A percentile compares a stretch with the other conserved stretches of the same genome.
These are phyloP conservation scores for Stigmatopora argus DNA, from an alignment of 2,113 vertebrate species.

Conservation along the genomic window DNA sequence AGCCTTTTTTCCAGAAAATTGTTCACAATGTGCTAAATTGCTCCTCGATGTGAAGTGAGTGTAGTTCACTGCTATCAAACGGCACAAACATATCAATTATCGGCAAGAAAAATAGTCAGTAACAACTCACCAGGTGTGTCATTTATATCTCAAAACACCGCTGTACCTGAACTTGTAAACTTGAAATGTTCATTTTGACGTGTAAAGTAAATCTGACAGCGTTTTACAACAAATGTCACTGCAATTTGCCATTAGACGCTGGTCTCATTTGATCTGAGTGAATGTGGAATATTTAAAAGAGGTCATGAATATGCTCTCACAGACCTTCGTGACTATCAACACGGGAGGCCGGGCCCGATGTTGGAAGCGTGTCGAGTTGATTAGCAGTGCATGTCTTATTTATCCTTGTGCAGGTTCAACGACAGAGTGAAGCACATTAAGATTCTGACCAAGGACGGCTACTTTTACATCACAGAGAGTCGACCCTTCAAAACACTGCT, in stretches of 20 bases:
- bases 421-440: conserved; percentile 97
- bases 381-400: conserved; percentile 71
- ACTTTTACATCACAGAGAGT: conserved; percentile 91
- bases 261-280: not conserved
- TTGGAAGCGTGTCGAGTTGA: conserved; percentile 44
- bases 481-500: conserved; percentile 90
- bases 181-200: not conserved
- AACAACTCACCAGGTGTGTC: too few species aligned
- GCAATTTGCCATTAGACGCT: not conserved
- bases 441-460: conserved; percentile 91
- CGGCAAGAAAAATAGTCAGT: too few species aligned
- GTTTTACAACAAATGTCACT: not conserved
- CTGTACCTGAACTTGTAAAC: not conserved
- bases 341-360: conserved; percentile 25
- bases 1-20: too few species aligned
- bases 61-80: too few species aligned
- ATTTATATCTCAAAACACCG: not conserved
- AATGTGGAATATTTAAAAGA: not conserved
- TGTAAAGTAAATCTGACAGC: not conserved
- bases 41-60: too few species aligned
- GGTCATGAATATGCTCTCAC: conserved; percentile 7
- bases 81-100: too few species aligned
- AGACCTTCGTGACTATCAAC: conserved; percentile 31
- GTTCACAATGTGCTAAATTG: too few species aligned
- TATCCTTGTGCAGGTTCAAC: conserved; percentile 84